A percentile compares a stretch with the other conserved stretches of the same genome.
Conservation (phyloP, 2,888 invertebrate genomes). For the Drosophila nr. perissopoda region DNA sequence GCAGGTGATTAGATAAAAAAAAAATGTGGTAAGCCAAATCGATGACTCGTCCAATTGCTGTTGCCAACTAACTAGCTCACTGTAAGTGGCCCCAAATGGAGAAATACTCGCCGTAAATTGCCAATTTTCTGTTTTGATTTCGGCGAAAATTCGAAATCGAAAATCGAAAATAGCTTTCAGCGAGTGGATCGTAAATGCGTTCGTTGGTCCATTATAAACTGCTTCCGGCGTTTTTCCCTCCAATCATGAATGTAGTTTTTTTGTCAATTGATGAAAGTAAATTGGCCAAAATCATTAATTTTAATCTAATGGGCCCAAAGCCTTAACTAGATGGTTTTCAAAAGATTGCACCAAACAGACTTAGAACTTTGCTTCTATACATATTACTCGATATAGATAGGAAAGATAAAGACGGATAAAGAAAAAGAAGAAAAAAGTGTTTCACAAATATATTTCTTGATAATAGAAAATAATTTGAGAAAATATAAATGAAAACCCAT, state of each 20-base stretch:
- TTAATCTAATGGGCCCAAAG: not conserved
- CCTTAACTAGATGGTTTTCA: not conserved
- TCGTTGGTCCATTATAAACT: not conserved
- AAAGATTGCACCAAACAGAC: not conserved
- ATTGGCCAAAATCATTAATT: not conserved
- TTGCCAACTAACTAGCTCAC: not conserved
- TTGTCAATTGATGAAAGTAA: slow-evolving; percentile 3
- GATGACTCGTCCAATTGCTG: slow-evolving; percentile 2
- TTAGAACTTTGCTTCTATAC: not conserved
- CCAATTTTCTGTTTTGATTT: slow-evolving; percentile 26
- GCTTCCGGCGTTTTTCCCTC: not conserved
- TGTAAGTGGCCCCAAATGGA: not conserved
- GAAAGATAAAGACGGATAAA: no score
- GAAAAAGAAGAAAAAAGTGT: no score
- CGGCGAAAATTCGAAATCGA: slow-evolving; percentile 6
- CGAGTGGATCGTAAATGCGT: slow-evolving; percentile 2
- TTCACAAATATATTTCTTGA: not conserved
- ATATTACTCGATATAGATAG: not conserved
- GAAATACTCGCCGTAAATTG: slow-evolving; percentile 1
- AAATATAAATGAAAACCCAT: not conserved
- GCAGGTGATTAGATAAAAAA: slow-evolving; percentile 22
- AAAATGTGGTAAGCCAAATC: slow-evolving; percentile 3
- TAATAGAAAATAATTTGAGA: not conserved
- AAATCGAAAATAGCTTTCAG: slow-evolving; percentile 7
- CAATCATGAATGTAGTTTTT: not conserved